Percentiles rank a stretch among this genome's conserved stretches.
phyloP scores from a whole-genome alignment of 2,888 invertebrate species.

The Andrena fulva region DNA sequence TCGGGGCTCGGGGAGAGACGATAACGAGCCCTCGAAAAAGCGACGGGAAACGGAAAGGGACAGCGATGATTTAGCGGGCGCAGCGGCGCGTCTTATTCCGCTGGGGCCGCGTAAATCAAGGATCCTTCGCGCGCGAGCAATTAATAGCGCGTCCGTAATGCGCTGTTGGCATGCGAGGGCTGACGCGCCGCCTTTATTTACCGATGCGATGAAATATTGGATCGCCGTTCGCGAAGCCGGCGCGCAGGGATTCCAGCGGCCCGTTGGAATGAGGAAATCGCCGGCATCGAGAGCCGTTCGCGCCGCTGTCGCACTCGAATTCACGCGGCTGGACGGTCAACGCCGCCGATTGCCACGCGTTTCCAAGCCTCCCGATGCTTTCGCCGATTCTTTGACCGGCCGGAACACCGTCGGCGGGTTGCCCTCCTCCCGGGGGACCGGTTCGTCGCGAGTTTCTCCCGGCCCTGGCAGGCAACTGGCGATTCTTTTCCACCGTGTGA shows the following conservation, averaged over 20 bases:
- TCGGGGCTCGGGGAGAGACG: slow-evolving; percentile 22
- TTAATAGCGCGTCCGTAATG: slow-evolving; percentile 81
- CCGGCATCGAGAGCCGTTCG: slow-evolving; percentile 27
- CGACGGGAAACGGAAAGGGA: background rate
- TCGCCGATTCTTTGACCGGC: slow-evolving; percentile 5
- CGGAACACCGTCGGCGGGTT: background rate
- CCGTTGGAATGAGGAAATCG: slow-evolving; percentile 66
- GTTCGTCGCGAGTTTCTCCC: background rate
- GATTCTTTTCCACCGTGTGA: background rate
- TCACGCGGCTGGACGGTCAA: slow-evolving; percentile 32
- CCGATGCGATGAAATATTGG: slow-evolving; percentile 68
- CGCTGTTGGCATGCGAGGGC: slow-evolving; percentile 79
- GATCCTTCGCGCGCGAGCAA: slow-evolving; percentile 77
- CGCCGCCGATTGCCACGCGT: slow-evolving; percentile 10
- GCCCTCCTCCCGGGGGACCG: background rate
- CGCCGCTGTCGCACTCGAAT: slow-evolving; percentile 37
- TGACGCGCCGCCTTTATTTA: slow-evolving; percentile 73
- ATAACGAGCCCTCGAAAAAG: slow-evolving; percentile 46
- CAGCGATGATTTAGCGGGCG: slow-evolving; percentile 54
- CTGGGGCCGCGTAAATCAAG: slow-evolving; percentile 50
- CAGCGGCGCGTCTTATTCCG: slow-evolving; percentile 55
- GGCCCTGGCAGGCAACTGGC: background rate
- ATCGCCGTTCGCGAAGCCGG: slow-evolving; percentile 48
- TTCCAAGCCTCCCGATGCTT: slow-evolving; percentile 13
- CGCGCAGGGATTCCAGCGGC: slow-evolving; percentile 52